Conservation (phyloP, 2,113 vertebrate genomes). For the Agapornis roseicollis region DNA sequence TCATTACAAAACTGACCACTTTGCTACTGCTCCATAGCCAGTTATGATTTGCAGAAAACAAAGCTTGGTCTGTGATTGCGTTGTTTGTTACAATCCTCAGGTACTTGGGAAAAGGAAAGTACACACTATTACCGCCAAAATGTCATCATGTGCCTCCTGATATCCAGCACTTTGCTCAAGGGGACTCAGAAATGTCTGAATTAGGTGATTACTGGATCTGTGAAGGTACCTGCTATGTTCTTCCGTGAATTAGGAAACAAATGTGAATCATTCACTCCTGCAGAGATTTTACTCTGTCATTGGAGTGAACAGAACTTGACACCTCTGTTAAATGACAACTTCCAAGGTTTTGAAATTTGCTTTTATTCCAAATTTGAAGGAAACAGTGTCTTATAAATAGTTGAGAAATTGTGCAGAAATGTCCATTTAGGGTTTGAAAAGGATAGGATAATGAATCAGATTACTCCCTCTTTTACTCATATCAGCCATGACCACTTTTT, state of each 20-base stretch:
- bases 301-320: not conserved
- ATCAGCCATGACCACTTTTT: not conserved
- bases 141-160: not conserved
- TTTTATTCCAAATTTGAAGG: not conserved
- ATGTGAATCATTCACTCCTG: not conserved
- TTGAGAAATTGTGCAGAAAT: not conserved
- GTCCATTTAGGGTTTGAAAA: not conserved
- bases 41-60: not conserved
- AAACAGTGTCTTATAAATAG: not conserved
- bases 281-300: not conserved
- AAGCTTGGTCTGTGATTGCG: not conserved
- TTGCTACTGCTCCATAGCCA: not conserved
- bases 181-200: not conserved
- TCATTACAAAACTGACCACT: not conserved
- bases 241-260: not conserved
- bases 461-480: not conserved
- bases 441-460: not conserved
- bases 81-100: not conserved
- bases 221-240: not conserved
- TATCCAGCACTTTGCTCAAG: not conserved
- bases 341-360: not conserved
- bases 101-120: not conserved
- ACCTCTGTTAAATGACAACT: not conserved
- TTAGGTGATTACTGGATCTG: not conserved
- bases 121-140: not conserved